These are phyloP conservation scores for Cremastinae sp. DNA, from an alignment of 2,888 invertebrate genomes.

Conservation along the genomic window DNA sequence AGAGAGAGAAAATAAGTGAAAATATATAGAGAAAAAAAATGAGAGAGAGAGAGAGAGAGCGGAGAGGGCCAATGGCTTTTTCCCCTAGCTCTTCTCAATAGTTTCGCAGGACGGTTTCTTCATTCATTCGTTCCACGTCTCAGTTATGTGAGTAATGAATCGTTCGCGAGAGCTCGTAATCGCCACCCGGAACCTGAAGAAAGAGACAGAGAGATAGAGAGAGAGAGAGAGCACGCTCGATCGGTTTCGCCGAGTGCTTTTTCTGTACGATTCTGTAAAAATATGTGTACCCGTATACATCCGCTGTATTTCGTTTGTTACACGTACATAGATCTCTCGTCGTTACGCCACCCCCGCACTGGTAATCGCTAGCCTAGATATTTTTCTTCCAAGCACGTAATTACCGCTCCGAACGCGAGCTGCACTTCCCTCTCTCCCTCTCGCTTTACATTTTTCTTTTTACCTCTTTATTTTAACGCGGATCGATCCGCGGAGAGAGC, in stretches of 20 bases:
- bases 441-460: slow-evolving; percentile 37
- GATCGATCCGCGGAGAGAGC: slow-evolving; percentile 25
- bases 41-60: background rate
- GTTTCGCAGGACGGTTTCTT: slow-evolving; percentile 58
- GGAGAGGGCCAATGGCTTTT: slow-evolving; percentile 8
- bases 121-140: slow-evolving; percentile 74
- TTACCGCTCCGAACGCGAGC: slow-evolving; percentile 65
- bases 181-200: slow-evolving; percentile 43
- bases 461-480: slow-evolving; percentile 21
- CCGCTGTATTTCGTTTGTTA: slow-evolving; percentile 17
- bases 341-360: slow-evolving; percentile 60
- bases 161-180: slow-evolving; percentile 46
- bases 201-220: slow-evolving; percentile 47
- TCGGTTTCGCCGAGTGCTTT: slow-evolving; percentile 41
- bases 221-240: slow-evolving; percentile 52
- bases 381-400: slow-evolving; percentile 73
- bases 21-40: too few species aligned
- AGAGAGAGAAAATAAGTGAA: too few species aligned
- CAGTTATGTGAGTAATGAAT: slow-evolving; percentile 74
- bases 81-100: slow-evolving; percentile 23
- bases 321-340: slow-evolving; percentile 26
- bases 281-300: background rate
- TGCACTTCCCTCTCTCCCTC: slow-evolving; percentile 68
- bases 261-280: slow-evolving; percentile 6
- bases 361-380: slow-evolving; percentile 71